Conservation (phyloP, 1,140 invertebrate species). For the Conus ventricosus region DNA sequence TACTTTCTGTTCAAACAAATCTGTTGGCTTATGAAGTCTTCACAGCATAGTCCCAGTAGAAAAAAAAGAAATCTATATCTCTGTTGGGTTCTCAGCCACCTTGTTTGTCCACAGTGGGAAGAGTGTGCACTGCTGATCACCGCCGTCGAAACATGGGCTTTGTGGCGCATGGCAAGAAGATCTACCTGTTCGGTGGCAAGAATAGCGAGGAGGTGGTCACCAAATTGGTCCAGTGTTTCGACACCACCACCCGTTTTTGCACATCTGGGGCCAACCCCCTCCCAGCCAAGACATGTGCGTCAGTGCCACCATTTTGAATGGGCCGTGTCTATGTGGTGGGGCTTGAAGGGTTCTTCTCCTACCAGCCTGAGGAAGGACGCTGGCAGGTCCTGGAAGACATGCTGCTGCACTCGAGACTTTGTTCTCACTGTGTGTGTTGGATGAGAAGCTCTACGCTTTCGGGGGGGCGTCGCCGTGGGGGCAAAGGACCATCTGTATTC, state of each 20-base stretch:
- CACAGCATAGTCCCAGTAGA: too few relatives aligned
- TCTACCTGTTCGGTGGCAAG: slow-evolving; percentile 70
- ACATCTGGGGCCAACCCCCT: not conserved
- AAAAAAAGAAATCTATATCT: too few relatives aligned
- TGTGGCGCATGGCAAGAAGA: slow-evolving; percentile 63
- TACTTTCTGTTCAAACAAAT: too few relatives aligned
- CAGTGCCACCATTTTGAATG: slow-evolving; percentile 64
- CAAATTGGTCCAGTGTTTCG: slow-evolving; percentile 68
- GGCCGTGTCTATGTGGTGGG: slow-evolving; percentile 68
- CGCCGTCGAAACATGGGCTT: slow-evolving; percentile 72
- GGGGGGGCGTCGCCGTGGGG: slow-evolving; percentile 65
- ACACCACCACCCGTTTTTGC: slow-evolving; percentile 35
- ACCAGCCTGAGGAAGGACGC: slow-evolving; percentile 56
- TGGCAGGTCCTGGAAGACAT: slow-evolving; percentile 68
- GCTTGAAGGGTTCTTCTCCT: slow-evolving; percentile 67
- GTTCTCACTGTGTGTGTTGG: slow-evolving; percentile 68
- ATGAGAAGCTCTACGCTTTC: slow-evolving; percentile 68
- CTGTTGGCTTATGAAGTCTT: too few relatives aligned
- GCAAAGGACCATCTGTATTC: slow-evolving; percentile 70
- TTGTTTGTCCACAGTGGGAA: slow-evolving; percentile 49
- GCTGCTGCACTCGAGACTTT: slow-evolving; percentile 66
- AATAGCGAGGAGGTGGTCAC: slow-evolving; percentile 70
- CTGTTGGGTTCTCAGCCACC: too few relatives aligned
- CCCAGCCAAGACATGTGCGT: slow-evolving; percentile 49
- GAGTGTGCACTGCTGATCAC: slow-evolving; percentile 55